These are phyloP conservation scores for Dipodomys stephensi DNA, from an alignment of 2,113 vertebrate species.

Conservation along the genomic window DNA sequence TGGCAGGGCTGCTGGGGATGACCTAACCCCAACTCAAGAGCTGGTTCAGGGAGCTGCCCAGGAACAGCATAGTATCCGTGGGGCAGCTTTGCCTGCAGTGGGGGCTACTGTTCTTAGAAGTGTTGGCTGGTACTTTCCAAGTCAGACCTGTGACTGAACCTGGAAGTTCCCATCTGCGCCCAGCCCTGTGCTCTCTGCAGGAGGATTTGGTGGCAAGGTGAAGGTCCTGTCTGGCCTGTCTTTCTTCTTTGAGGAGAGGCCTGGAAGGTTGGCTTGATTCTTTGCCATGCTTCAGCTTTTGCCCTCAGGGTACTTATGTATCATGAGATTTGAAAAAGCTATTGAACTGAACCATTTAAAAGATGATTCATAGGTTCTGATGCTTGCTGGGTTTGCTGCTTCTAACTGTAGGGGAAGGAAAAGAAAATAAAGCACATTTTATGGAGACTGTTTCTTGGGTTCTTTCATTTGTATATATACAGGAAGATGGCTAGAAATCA, in stretches of 20 bases:
- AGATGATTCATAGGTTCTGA: not conserved
- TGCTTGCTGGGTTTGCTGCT: not conserved
- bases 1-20: not conserved
- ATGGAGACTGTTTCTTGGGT: not conserved
- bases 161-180: not conserved
- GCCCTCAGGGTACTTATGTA: not conserved
- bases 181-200: not conserved
- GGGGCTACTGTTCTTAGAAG: not conserved
- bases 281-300: not conserved
- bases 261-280: not conserved
- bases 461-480: not conserved
- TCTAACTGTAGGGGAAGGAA: not conserved
- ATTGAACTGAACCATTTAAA: not conserved
- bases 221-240: not conserved
- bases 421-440: not conserved
- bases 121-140: not conserved
- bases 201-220: not conserved
- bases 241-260: not conserved
- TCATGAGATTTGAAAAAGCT: not conserved
- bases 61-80: accelerated
- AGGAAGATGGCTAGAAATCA: not conserved
- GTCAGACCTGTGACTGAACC: not conserved
- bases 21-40: not conserved
- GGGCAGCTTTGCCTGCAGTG: not conserved
- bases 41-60: accelerated